Conservation (phyloP, 1,140 invertebrate genomes). For the Zaprionus davidi region DNA sequence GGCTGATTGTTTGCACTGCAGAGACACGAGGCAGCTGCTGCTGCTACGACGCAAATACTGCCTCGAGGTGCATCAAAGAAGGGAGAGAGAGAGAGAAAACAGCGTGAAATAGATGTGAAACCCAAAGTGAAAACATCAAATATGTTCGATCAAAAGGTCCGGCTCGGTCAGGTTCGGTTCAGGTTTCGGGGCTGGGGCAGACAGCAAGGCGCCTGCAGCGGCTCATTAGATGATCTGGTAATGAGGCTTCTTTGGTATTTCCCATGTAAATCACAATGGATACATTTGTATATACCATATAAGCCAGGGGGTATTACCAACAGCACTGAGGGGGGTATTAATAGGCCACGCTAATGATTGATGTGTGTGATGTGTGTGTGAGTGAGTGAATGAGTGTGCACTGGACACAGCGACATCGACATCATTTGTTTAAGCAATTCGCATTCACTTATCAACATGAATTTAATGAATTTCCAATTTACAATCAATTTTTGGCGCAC, state of each 20-base stretch:
- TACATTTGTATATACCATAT: conserved; percentile 26
- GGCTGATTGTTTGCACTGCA: conserved; percentile 36
- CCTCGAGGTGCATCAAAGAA: conserved; percentile 22
- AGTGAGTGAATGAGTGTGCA: conserved; percentile 7
- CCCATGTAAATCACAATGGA: conserved; percentile 43
- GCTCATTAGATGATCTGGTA: conserved; percentile 44
- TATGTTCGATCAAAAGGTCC: conserved; percentile 28
- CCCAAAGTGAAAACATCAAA: conserved; percentile 7
- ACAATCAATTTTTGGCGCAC: conserved; percentile 72
- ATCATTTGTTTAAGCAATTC: conserved; percentile 67
- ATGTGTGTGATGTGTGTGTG: conserved; percentile 29
- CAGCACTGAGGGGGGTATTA: conserved; percentile 12
- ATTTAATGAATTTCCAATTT: conserved; percentile 79
- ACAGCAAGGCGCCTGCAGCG: conserved; percentile 31
- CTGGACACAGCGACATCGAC: no score
- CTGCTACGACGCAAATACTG: conserved; percentile 46
- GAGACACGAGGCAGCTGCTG: conserved; percentile 45
- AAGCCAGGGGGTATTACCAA: conserved; percentile 34
- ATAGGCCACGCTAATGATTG: conserved; percentile 44
- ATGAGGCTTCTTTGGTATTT: conserved; percentile 9
- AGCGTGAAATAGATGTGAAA: conserved; percentile 5
- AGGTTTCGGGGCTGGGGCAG: conserved; percentile 1
- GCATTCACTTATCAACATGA: conserved; percentile 65
- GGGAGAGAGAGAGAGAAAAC: background rate
- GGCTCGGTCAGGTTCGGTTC: background rate